These are phyloP conservation scores for Trachelus iudaicus DNA, from an alignment of 2,888 invertebrate genomes.

Conservation along the genomic window DNA sequence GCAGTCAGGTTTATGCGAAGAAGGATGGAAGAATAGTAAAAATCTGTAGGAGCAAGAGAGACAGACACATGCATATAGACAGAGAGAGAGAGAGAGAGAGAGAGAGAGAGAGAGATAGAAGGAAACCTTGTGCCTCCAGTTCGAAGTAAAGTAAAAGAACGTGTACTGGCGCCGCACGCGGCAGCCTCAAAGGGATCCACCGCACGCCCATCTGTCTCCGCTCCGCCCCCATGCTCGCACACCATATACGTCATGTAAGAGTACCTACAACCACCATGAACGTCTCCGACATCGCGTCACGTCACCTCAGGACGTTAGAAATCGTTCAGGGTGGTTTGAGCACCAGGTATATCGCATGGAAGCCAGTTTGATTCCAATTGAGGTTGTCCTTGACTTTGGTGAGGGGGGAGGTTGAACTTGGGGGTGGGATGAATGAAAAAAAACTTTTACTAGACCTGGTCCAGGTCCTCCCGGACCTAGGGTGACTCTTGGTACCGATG, in stretches of 20 bases:
- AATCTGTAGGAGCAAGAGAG: conserved; percentile 15
- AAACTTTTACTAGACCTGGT: background rate
- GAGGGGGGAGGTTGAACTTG: background rate
- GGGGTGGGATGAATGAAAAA: background rate
- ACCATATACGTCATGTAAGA: conserved; percentile 60
- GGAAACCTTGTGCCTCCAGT: conserved; percentile 29
- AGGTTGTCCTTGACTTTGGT: background rate
- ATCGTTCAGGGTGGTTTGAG: background rate
- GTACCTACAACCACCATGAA: conserved; percentile 43
- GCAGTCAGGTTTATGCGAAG: background rate
- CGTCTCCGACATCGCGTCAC: conserved; percentile 40
- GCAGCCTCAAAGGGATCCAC: conserved; percentile 65
- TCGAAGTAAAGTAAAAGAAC: conserved; percentile 13
- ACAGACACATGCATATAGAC: conserved; percentile 10
- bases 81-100: conserved; percentile 21
- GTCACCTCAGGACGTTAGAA: background rate
- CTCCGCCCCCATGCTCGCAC: conserved; percentile 64
- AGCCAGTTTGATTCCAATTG: background rate
- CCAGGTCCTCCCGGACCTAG: background rate
- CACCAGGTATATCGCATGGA: background rate
- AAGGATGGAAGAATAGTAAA: conserved; percentile 15
- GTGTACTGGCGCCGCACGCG: conserved; percentile 64
- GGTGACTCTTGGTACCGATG: background rate
- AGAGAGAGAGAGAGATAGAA: conserved; percentile 21
- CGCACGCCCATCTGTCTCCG: conserved; percentile 66